Percentiles rank a stretch among this genome's conserved stretches.
These are phyloP conservation scores for Catostylus mosaicus DNA, from an alignment of 30 jellyfish, hydroid and myxozoan genomes.

Conservation along the genomic window DNA sequence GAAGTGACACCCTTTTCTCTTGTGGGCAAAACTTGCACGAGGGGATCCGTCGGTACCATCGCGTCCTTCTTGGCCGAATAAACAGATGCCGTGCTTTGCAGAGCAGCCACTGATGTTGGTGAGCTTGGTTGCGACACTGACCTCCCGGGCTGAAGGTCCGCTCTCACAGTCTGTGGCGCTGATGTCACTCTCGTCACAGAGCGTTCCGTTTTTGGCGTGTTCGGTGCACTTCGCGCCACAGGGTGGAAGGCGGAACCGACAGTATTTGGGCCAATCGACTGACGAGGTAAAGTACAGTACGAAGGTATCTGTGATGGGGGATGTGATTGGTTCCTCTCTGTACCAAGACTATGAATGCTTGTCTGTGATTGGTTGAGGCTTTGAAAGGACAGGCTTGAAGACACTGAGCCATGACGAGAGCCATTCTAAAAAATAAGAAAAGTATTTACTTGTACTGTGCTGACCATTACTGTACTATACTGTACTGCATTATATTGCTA, in stretches of 20 bases:
- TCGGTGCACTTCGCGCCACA: slow-evolving; percentile 53
- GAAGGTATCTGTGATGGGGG: slow-evolving; percentile 54
- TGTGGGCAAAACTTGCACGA: slow-evolving; percentile 36
- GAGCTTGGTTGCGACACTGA: slow-evolving; percentile 53
- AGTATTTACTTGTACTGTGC: not conserved
- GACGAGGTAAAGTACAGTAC: slow-evolving; percentile 68
- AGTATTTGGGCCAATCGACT: slow-evolving; percentile 37
- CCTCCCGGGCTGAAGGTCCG: slow-evolving; percentile 1
- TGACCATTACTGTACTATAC: not conserved
- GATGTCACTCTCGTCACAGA: slow-evolving; percentile 3
- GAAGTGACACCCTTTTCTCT: not conserved
- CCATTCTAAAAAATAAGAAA: slow-evolving; percentile 5
- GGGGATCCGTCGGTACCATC: slow-evolving; percentile 2
- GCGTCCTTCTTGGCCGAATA: slow-evolving; percentile 20
- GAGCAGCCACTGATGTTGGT: slow-evolving; percentile 14
- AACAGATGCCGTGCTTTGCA: slow-evolving; percentile 15
- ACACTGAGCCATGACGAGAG: slow-evolving; percentile 33
- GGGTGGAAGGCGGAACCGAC: slow-evolving; percentile 60
- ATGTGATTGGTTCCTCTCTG: slow-evolving; percentile 43
- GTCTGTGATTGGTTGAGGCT: slow-evolving; percentile 74
- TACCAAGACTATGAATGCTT: slow-evolving; percentile 55
- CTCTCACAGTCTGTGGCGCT: not conserved
- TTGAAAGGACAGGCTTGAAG: slow-evolving; percentile 58
- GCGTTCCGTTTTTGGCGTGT: slow-evolving; percentile 43
- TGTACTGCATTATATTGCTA: slow-evolving; percentile 9